phyloP scores from a whole-genome alignment of 1,140 invertebrate species.

The Hyposmocoma kahamanoa region DNA sequence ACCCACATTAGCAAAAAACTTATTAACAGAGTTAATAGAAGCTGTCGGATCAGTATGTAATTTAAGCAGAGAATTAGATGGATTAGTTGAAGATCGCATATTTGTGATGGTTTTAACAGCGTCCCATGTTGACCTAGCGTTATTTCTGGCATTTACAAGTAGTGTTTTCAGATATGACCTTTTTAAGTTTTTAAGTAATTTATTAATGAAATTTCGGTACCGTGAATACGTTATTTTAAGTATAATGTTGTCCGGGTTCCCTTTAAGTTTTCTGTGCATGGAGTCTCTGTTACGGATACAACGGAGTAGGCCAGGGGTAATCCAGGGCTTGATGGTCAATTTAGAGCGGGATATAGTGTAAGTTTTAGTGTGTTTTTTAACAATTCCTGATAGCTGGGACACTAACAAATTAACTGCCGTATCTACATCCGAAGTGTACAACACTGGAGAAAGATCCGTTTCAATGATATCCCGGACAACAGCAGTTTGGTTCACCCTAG shows the following conservation, averaged over 20 bases:
- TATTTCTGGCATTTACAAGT: background rate
- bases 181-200: slow-evolving; percentile 9
- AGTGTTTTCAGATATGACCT: background rate
- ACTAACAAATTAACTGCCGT: background rate
- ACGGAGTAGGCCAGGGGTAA: slow-evolving; percentile 11
- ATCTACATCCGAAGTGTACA: background rate
- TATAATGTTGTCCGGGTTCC: slow-evolving; percentile 6
- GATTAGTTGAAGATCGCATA: background rate
- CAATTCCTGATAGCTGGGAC: background rate
- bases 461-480: background rate
- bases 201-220: slow-evolving; percentile 13
- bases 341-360: background rate
- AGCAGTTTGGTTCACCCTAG: background rate
- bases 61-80: background rate
- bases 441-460: background rate
- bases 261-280: slow-evolving; percentile 6
- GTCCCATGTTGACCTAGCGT: slow-evolving; percentile 9
- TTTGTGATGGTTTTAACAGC: slow-evolving; percentile 6
- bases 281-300: slow-evolving; percentile 12
- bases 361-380: background rate
- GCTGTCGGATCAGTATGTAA: background rate
- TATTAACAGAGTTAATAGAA: slow-evolving; percentile 6
- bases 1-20: slow-evolving; percentile 5
- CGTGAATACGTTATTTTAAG: slow-evolving; percentile 3
- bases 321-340: slow-evolving; percentile 5